Evolutionary conservation across 1,140 invertebrate species (phyloP).

Genomic region (Neodiprion lecontei): DNA sequence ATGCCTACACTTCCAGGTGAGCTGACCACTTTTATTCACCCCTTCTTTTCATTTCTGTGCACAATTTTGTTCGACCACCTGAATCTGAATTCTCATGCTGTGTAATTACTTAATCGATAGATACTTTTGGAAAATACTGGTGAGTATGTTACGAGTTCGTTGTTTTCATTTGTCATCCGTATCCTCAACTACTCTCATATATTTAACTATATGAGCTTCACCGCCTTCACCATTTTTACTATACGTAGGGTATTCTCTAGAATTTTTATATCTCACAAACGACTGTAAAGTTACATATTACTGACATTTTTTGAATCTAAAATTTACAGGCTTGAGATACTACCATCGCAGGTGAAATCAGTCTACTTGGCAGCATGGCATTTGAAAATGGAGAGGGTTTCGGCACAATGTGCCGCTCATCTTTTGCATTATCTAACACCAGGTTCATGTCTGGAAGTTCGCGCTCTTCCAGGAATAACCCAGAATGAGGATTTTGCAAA

Average conservation of each 20-base stretch:
- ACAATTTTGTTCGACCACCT: slow-evolving; percentile 46
- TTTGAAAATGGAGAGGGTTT: slow-evolving; percentile 77
- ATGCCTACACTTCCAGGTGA: slow-evolving; percentile 77
- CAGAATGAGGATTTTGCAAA: slow-evolving; percentile 67
- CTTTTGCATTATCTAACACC: slow-evolving; percentile 72
- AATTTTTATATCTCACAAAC: not conserved
- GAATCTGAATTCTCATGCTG: slow-evolving; percentile 29
- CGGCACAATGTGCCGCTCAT: slow-evolving; percentile 73
- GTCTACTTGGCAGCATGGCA: slow-evolving; percentile 78
- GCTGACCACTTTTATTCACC: slow-evolving; percentile 54
- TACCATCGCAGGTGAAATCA: slow-evolving; percentile 68
- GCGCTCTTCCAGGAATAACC: slow-evolving; percentile 72
- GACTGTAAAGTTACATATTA: not conserved
- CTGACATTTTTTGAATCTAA: not conserved
- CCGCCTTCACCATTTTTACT: too few relatives aligned
- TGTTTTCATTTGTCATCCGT: not conserved
- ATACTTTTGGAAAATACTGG: slow-evolving; percentile 1
- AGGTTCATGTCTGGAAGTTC: slow-evolving; percentile 75
- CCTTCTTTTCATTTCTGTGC: not conserved
- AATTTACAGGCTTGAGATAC: slow-evolving; percentile 64
- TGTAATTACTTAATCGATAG: not conserved
- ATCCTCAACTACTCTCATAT: not conserved
- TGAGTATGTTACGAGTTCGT: not conserved
- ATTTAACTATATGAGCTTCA: too few relatives aligned
- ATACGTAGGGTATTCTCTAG: too few relatives aligned